Conservation (phyloP, 2,888 invertebrate species). For the Cosmia pyralina region DNA sequence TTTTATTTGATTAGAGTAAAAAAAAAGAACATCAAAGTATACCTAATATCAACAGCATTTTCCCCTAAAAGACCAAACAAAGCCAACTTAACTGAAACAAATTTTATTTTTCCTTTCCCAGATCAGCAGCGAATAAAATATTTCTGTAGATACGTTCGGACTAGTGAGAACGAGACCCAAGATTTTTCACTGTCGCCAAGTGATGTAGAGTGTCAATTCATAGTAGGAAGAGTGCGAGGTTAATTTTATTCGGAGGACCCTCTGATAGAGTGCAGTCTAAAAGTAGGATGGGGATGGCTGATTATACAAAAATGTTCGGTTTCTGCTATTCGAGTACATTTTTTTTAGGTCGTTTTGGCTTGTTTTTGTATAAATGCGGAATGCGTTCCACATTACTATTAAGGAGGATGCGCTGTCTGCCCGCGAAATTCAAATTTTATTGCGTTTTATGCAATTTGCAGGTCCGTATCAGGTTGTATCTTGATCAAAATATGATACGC, state of each 20-base stretch:
- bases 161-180: slow-evolving; percentile 20
- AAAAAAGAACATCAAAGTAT: too few relatives aligned
- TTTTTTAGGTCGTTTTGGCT: too few relatives aligned
- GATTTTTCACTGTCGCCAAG: slow-evolving; percentile 48
- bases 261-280: slow-evolving; percentile 12
- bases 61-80: background rate
- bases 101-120: background rate
- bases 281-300: slow-evolving; percentile 7
- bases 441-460: too few relatives aligned
- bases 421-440: too few relatives aligned
- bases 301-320: background rate
- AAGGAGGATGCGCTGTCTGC: too few relatives aligned
- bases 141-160: slow-evolving; percentile 2
- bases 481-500: too few relatives aligned
- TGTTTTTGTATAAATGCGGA: too few relatives aligned
- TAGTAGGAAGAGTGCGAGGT: slow-evolving; percentile 14
- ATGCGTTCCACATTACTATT: too few relatives aligned
- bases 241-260: slow-evolving; percentile 30
- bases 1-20: too few relatives aligned
- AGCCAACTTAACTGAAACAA: background rate
- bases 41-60: background rate
- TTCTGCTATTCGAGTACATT: too few relatives aligned
- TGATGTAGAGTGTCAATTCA: slow-evolving; percentile 47
- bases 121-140: slow-evolving; percentile 25
- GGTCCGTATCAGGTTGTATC: too few relatives aligned